phyloP scores from a whole-genome alignment of 2,113 vertebrate species.

The Ochotona curzoniae region DNA sequence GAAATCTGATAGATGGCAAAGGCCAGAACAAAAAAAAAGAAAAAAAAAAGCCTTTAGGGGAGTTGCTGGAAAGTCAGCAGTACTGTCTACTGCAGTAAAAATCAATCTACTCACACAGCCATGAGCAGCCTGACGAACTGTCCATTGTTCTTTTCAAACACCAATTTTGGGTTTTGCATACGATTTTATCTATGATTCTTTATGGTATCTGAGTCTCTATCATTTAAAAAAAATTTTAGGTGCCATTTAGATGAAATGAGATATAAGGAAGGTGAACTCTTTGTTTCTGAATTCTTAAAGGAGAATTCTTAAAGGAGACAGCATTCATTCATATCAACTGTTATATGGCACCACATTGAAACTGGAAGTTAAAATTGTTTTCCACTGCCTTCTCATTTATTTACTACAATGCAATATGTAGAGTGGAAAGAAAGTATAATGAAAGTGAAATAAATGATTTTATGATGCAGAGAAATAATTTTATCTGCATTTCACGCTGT shows the following conservation, averaged over 20 bases:
- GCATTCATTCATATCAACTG: background rate
- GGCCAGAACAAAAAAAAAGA: constrained; percentile 25
- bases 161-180: background rate
- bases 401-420: background rate
- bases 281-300: background rate
- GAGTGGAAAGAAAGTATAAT: background rate
- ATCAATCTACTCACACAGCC: background rate
- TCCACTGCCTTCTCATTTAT: background rate
- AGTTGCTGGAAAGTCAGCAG: background rate
- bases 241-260: background rate
- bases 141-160: background rate
- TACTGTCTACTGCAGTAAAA: constrained; percentile 32
- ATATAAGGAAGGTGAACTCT: background rate
- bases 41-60: background rate
- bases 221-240: background rate
- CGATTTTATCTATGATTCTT: background rate
- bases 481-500: background rate
- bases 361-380: constrained; percentile 22
- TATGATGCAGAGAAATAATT: background rate
- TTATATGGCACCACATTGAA: background rate
- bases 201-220: background rate
- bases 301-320: background rate
- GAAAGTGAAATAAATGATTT: background rate
- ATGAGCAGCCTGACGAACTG: background rate
- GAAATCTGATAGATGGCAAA: constrained; percentile 61